Conservation (phyloP, 2,888 invertebrate species). For the Heliconius cydno region DNA sequence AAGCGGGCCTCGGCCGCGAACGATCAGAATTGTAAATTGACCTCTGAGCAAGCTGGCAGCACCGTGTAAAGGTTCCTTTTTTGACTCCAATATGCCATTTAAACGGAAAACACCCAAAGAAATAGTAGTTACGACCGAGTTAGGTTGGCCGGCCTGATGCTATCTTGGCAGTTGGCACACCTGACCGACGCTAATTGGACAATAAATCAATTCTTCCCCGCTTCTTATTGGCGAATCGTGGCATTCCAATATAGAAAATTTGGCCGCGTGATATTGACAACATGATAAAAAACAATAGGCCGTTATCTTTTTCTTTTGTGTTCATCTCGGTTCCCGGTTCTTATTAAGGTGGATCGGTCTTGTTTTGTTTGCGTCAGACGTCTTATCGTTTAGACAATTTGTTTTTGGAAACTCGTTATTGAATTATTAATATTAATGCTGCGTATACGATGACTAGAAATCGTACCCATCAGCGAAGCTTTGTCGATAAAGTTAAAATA, state of each 20-base stretch:
- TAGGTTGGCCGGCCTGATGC: constrained; percentile 81
- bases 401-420: constrained; percentile 79
- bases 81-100: constrained; percentile 82
- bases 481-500: background rate
- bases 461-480: constrained; percentile 19
- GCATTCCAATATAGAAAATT: constrained; percentile 84
- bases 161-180: constrained; percentile 84
- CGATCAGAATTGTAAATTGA: constrained; percentile 82
- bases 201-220: constrained; percentile 84
- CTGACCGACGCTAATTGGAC: constrained; percentile 84
- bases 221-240: constrained; percentile 83
- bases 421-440: constrained; percentile 54
- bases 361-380: constrained; percentile 75
- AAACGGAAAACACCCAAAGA: constrained; percentile 80
- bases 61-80: constrained; percentile 81
- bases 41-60: constrained; percentile 73
- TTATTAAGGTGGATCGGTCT: constrained; percentile 77
- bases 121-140: constrained; percentile 77
- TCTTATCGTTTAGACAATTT: constrained; percentile 82
- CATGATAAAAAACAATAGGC: constrained; percentile 83
- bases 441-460: constrained; percentile 15
- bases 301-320: constrained; percentile 83
- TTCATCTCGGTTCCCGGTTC: constrained; percentile 79
- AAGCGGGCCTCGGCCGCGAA: constrained; percentile 69
- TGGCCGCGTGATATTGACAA: constrained; percentile 84